phyloP scores from a whole-genome alignment of 2,113 vertebrate species.

The Antennarius striatus region DNA sequence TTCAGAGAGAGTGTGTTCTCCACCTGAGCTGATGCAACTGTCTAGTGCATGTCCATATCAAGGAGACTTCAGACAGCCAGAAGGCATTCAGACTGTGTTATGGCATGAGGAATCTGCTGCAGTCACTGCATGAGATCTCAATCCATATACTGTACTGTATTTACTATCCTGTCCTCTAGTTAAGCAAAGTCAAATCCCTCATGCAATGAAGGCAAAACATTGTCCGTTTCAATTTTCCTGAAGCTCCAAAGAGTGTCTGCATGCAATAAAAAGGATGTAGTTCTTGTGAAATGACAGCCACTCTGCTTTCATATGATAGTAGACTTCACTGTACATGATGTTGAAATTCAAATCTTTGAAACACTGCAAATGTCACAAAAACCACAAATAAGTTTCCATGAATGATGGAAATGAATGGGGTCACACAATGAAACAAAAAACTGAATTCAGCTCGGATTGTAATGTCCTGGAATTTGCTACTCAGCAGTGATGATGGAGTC shows the following conservation, averaged over 20 bases:
- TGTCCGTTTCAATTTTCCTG: slow-evolving; percentile 8
- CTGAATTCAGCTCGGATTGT: background rate
- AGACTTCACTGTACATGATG: background rate
- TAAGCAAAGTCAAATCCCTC: slow-evolving; percentile 15
- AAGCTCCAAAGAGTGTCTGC: background rate
- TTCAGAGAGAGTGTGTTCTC: slow-evolving; percentile 15
- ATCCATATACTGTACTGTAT: background rate
- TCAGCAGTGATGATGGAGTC: too few relatives aligned
- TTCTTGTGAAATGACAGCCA: slow-evolving; percentile 5
- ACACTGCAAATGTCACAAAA: background rate
- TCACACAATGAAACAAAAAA: background rate
- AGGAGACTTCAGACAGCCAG: slow-evolving; percentile 13
- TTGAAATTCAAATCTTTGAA: background rate
- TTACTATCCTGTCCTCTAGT: background rate
- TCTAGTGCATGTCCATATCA: slow-evolving; percentile 1
- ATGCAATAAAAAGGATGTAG: background rate
- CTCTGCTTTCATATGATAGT: background rate
- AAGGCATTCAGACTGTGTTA: slow-evolving; percentile 10
- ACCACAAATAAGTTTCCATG: background rate
- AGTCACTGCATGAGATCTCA: slow-evolving; percentile 1
- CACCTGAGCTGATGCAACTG: slow-evolving; percentile 13
- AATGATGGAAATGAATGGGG: background rate
- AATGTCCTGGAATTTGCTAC: background rate
- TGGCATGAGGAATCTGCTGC: background rate
- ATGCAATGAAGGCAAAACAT: background rate